phyloP scores from a whole-genome alignment of 2,797 vertebrate species.

The Semaprochilodus insignis region DNA sequence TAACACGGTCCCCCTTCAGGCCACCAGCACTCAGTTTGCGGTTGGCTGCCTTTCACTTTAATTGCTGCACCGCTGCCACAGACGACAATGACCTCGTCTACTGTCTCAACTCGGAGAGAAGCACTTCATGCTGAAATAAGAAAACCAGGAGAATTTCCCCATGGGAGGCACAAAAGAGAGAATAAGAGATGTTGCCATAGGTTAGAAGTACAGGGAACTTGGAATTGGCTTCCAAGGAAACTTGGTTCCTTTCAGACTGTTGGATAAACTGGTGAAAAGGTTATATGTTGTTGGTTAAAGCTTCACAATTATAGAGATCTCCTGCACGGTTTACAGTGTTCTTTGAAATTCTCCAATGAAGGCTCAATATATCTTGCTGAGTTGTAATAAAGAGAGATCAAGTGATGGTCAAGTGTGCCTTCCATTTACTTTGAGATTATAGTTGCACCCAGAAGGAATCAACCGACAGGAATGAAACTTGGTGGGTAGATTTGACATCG shows the following conservation, averaged over 20 bases:
- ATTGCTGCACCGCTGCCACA: slow-evolving; percentile 30
- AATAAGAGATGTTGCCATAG: slow-evolving; percentile 16
- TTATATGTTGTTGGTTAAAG: not conserved
- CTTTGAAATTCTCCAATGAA: not conserved
- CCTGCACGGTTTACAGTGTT: no score
- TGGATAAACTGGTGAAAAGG: not conserved
- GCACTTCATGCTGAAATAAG: not conserved
- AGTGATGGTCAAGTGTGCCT: not conserved
- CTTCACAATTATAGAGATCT: no score
- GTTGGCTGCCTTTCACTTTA: slow-evolving; percentile 37
- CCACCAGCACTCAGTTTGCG: not conserved
- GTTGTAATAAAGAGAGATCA: not conserved
- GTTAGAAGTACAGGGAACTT: slow-evolving; percentile 33
- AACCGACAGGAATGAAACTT: no score
- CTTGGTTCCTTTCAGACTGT: not conserved
- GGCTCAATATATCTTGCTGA: not conserved
- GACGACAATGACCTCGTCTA: slow-evolving; percentile 4
- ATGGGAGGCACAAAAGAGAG: slow-evolving; percentile 29
- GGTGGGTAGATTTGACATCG: no score
- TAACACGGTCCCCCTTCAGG: slow-evolving; percentile 10
- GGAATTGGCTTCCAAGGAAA: slow-evolving; percentile 16
- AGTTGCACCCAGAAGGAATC: no score
- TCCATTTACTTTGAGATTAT: not conserved
- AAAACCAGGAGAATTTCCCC: slow-evolving; percentile 23
- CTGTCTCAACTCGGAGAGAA: not conserved